Evolutionary conservation across 2,888 invertebrate genomes (phyloP).

Genomic region (Pyrrhosoma nymphula): DNA sequence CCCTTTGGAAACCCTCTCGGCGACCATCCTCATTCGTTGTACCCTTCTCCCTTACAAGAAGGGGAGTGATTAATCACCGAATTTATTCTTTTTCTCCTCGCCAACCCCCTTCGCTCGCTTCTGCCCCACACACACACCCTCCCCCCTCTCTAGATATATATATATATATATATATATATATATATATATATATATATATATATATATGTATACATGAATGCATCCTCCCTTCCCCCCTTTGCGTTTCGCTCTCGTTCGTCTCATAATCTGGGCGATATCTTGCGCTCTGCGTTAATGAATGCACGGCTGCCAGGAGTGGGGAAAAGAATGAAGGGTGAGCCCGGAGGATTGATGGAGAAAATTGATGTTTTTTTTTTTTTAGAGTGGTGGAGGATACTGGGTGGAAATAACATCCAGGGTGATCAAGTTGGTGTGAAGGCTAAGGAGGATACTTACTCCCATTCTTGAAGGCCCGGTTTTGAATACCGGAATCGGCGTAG

Average conservation of each 20-base stretch:
- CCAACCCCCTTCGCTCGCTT: neutral
- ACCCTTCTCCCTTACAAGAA: neutral
- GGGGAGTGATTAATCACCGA: constrained; percentile 53
- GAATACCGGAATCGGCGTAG: no score
- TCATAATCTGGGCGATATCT: constrained; percentile 35
- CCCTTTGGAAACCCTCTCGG: no score
- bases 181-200: no score
- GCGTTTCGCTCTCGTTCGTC: neutral
- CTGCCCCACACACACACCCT: neutral
- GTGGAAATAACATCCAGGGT: neutral
- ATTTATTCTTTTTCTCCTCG: constrained; percentile 25
- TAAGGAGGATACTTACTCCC: neutral
- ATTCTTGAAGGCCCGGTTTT: no score
- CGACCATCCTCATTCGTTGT: neutral
- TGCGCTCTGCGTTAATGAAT: constrained; percentile 41
- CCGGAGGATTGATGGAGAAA: neutral
- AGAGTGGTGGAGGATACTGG: neutral
- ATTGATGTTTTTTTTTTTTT: no score
- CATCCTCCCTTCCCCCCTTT: no score
- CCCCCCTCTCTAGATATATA: no score
- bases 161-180: no score
- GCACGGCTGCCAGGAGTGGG: neutral
- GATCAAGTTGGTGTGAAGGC: neutral
- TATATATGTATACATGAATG: no score
- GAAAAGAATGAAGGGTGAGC: neutral